These are phyloP conservation scores for Brienomyrus brachyistius DNA, from an alignment of 2,113 vertebrate species.

Conservation along the genomic window DNA sequence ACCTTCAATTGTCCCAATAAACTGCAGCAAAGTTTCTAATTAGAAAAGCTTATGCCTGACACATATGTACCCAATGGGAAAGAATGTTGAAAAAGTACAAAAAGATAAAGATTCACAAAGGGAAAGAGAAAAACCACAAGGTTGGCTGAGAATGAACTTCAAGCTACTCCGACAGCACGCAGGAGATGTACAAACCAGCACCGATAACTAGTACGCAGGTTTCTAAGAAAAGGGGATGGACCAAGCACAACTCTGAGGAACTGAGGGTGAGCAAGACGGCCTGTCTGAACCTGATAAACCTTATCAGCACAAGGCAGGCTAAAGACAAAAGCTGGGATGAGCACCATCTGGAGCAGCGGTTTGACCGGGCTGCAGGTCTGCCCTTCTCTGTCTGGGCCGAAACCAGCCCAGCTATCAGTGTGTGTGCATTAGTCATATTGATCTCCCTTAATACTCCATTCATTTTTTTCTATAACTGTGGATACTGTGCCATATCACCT, in stretches of 20 bases:
- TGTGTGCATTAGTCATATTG: background rate
- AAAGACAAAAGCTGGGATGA: background rate
- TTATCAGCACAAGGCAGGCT: slow-evolving; percentile 29
- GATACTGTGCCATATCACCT: background rate
- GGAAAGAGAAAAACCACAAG: slow-evolving; percentile 25
- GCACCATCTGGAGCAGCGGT: background rate
- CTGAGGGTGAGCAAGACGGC: background rate
- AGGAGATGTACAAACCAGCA: slow-evolving; percentile 7
- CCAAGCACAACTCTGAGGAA: too few species aligned
- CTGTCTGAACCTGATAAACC: slow-evolving; percentile 33
- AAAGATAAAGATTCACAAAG: slow-evolving; percentile 30
- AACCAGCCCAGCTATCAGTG: background rate
- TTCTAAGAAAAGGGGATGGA: slow-evolving; percentile 44
- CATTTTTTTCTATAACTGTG: background rate
- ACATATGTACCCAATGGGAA: background rate
- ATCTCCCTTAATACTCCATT: background rate
- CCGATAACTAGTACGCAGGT: slow-evolving; percentile 15
- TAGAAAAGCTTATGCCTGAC: background rate
- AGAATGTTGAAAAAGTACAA: slow-evolving; percentile 23
- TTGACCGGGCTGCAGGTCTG: background rate
- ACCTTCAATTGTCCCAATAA: background rate
- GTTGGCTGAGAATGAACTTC: slow-evolving; percentile 33
- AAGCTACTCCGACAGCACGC: slow-evolving; percentile 21
- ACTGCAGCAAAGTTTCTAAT: background rate
- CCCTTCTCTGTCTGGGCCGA: background rate